phyloP scores from a whole-genome alignment of 2,113 vertebrate species.

The Sphyrna mokarran region DNA sequence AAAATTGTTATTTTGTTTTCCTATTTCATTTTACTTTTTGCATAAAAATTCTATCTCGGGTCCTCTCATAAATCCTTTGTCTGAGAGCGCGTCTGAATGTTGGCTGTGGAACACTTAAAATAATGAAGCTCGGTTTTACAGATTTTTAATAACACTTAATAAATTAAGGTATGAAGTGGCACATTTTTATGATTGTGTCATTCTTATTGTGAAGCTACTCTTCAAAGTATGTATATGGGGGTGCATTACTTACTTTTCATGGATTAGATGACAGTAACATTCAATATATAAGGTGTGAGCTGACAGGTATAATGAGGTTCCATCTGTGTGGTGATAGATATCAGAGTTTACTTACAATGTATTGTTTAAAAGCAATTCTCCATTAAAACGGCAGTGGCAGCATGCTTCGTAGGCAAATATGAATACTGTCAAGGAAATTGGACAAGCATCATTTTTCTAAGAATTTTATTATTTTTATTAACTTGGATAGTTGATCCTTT shows the following conservation, averaged over 20 bases:
- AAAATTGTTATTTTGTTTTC: neutral
- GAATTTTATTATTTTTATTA: constrained; percentile 25
- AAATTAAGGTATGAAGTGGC: constrained; percentile 27
- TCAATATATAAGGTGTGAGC: constrained; percentile 30
- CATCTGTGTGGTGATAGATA: constrained; percentile 34
- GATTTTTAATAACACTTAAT: constrained; percentile 37
- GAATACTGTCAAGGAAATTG: constrained; percentile 11
- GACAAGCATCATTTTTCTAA: neutral
- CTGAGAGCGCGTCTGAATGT: neutral
- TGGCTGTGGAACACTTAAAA: constrained; percentile 35
- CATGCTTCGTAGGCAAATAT: constrained; percentile 33
- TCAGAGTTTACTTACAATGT: constrained; percentile 33
- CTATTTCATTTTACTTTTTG: constrained; percentile 10
- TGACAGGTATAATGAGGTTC: constrained; percentile 36
- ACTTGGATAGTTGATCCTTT: constrained; percentile 40
- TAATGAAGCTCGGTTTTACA: constrained; percentile 33
- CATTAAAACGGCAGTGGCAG: constrained; percentile 29
- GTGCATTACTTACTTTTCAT: constrained; percentile 24
- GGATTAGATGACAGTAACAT: constrained; percentile 35
- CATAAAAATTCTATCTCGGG: neutral
- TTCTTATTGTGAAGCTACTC: neutral
- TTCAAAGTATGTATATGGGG: neutral
- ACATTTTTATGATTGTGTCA: constrained; percentile 22
- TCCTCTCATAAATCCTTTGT: neutral
- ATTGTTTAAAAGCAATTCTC: constrained; percentile 37